A percentile compares a stretch with the other conserved stretches of the same genome.
Conservation (phyloP, 1,140 invertebrate species). For the Drosophila novamexicana region DNA sequence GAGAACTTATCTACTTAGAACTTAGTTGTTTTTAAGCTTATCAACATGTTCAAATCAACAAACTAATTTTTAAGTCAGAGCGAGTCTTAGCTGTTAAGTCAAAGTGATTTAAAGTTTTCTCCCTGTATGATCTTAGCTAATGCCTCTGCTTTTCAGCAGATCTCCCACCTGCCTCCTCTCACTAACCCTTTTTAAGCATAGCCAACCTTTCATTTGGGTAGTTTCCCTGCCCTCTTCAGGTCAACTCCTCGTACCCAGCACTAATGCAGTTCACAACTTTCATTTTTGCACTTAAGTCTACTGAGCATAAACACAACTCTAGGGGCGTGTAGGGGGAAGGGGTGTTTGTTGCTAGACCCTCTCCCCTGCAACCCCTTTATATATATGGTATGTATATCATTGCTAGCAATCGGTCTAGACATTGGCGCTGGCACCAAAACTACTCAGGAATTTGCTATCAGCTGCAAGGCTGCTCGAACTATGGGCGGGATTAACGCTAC, state of each 20-base stretch:
- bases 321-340: background rate
- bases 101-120: too few relatives aligned
- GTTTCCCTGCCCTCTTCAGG: background rate
- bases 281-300: constrained; percentile 35
- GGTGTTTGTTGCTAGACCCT: background rate
- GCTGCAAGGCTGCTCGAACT: constrained; percentile 68
- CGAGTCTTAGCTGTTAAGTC: too few relatives aligned
- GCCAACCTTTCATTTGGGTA: background rate
- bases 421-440: constrained; percentile 74
- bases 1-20: constrained; percentile 1
- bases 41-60: background rate
- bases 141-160: background rate
- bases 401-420: constrained; percentile 51
- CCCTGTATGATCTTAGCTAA: too few relatives aligned
- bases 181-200: constrained; percentile 26
- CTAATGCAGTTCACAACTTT: constrained; percentile 29
- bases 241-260: background rate
- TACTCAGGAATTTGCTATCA: constrained; percentile 80
- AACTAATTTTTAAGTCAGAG: background rate
- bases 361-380: background rate
- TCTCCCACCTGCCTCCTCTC: background rate
- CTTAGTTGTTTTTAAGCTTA: background rate
- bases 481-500: constrained; percentile 49
- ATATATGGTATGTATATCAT: background rate
- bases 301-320: constrained; percentile 58